Conservation (phyloP, 2,888 invertebrate species). For the Tuberolachnus salignus region DNA sequence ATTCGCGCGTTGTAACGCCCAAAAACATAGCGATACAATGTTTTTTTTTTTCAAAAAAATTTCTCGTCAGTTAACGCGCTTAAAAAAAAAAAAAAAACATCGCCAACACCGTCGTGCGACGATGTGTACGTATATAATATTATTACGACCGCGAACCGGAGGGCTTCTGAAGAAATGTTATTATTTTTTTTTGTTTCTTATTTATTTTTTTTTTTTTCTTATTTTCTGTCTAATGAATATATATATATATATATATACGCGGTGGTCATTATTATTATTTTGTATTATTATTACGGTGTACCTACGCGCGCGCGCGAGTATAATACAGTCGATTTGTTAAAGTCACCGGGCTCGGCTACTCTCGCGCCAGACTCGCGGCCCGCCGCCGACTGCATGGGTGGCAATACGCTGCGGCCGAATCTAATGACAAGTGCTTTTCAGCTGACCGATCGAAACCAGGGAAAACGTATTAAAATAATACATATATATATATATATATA, state of each 20-base stretch:
- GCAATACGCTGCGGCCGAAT: slow-evolving; percentile 24
- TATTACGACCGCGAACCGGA: slow-evolving; percentile 48
- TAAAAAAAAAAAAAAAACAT: not conserved
- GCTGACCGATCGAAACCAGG: slow-evolving; percentile 43
- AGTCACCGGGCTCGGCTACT: slow-evolving; percentile 46
- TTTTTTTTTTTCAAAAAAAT: no score
- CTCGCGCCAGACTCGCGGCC: not conserved
- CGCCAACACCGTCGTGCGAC: not conserved
- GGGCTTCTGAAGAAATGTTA: slow-evolving; percentile 25
- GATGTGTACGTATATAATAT: not conserved
- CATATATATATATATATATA: not conserved
- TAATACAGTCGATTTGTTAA: slow-evolving; percentile 45
- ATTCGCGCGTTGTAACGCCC: no score
- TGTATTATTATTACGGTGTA: slow-evolving; percentile 19
- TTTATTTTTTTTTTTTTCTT: no score
- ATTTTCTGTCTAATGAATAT: slow-evolving; percentile 21
- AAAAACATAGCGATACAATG: no score
- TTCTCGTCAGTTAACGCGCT: no score
- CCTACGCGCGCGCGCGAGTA: not conserved
- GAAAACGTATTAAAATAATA: slow-evolving; percentile 15
- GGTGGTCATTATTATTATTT: slow-evolving; percentile 42
- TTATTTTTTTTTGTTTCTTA: not conserved
- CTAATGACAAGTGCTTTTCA: slow-evolving; percentile 55
- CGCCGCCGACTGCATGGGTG: slow-evolving; percentile 40
- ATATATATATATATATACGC: no score